Evolutionary conservation across 2,888 invertebrate genomes (phyloP).

Genomic region (Calameuta idolon): DNA sequence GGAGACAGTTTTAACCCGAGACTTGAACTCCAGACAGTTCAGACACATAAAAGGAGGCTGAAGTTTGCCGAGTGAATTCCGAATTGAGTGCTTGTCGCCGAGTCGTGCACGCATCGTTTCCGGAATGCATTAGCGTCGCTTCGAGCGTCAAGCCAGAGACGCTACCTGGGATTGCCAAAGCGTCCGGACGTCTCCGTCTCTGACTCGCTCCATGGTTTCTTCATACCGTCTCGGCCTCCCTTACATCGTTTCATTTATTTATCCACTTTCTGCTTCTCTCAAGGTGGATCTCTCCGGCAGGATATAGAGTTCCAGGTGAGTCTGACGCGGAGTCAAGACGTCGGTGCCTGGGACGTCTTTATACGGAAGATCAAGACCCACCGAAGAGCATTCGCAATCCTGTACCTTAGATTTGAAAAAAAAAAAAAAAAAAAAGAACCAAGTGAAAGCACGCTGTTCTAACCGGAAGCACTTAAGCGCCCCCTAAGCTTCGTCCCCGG

Average conservation of each 20-base stretch:
- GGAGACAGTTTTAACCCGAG: neutral
- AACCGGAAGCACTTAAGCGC: neutral
- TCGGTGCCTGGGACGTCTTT: neutral
- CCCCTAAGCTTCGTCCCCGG: neutral
- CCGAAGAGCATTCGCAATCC: neutral
- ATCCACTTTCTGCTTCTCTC: constrained; percentile 3
- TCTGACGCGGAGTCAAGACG: neutral
- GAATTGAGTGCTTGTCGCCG: constrained; percentile 38
- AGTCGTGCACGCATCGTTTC: constrained; percentile 29
- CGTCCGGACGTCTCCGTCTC: constrained; percentile 12
- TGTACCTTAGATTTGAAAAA: neutral
- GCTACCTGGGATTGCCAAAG: constrained; percentile 8
- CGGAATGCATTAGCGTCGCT: constrained; percentile 39
- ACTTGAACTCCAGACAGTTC: neutral
- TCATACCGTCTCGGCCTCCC: neutral
- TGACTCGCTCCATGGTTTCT: constrained; percentile 6
- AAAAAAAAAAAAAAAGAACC: neutral
- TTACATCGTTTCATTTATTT: neutral
- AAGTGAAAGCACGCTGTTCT: neutral
- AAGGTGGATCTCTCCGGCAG: constrained; percentile 13
- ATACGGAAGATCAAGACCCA: neutral
- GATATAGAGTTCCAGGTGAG: neutral
- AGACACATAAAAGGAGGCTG: constrained; percentile 13
- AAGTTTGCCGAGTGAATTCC: constrained; percentile 45
- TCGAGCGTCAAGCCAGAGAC: constrained; percentile 15